Evolutionary conservation across 2,113 vertebrate genomes (phyloP), one percentile per base, ranked within the genome.

Genomic region (Stictonetta naevosa): DNA sequence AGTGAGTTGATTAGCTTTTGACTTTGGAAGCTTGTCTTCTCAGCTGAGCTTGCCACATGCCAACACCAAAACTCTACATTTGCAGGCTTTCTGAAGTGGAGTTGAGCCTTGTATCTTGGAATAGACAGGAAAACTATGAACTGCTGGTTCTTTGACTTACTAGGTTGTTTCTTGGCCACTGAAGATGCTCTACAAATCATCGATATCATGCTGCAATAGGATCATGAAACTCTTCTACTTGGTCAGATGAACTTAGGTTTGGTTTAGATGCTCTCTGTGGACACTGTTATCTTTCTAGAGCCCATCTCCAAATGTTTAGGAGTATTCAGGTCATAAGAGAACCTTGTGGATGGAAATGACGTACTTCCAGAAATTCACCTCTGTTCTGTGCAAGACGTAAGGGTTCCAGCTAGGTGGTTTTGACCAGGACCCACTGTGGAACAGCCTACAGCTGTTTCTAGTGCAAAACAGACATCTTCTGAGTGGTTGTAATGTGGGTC

Each of bases 41-140:
- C 10, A 13, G 4, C 0, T 62, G 64, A 62, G 23, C 19, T 9
- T 28, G 12, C 2, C 25, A 28, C n/a, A 5, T 46, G n/a, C 12
- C 33, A 68, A 17, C 18, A 36, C 5, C 20, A 86, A 92, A 58
- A 9, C 44, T 80, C 53, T 58, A 36, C 14, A 13, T 11, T 3
- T 5, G 11, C 25, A n/a, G 34, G 17, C 23, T 76, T 86, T 56
- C 13, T 44, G 38, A 16, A 26, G 4, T 18, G 7, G 8, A 68
- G 20, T 3, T 69, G 38, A 36, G n/a, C 6, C 31, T 55, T 28
- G 1, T 7, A 1, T 78, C 60, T 85, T 92, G 40, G 73, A 88
- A 79, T 8, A 68, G 21, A 12, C 63, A 13, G 29, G 25, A 42
- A 83, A 72, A 29, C 1, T n/a, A 33, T 3, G 62, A 38, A 19